Evolutionary conservation across 2,113 vertebrate genomes (phyloP).

Genomic region (Caranx melampygus): DNA sequence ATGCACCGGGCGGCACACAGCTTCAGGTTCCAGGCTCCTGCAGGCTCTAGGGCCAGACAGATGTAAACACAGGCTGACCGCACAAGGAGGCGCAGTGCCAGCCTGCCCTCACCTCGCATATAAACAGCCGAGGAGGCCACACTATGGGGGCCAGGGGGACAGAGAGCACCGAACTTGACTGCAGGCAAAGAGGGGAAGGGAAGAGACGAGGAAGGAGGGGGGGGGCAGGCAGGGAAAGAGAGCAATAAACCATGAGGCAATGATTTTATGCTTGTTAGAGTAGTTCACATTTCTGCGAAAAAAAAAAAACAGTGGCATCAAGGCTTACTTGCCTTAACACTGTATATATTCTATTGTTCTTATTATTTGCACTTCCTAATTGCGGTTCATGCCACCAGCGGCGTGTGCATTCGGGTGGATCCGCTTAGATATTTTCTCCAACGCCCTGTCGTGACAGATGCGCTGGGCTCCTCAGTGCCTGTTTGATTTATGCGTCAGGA

Average conservation of each 20-base stretch:
- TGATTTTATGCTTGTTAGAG: slow-evolving; percentile 62
- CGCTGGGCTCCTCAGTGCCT: slow-evolving; percentile 69
- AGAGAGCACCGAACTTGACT: slow-evolving; percentile 63
- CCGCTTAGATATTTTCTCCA: slow-evolving; percentile 65
- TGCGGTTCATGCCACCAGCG: slow-evolving; percentile 69
- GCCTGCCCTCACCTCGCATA: slow-evolving; percentile 71
- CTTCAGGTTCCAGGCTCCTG: slow-evolving; percentile 63
- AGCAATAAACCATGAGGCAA: slow-evolving; percentile 34
- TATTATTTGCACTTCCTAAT: slow-evolving; percentile 69
- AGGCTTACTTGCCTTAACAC: slow-evolving; percentile 40
- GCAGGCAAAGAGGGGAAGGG: slow-evolving; percentile 37
- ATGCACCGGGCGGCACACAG: slow-evolving; percentile 54
- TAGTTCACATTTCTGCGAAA: slow-evolving; percentile 36
- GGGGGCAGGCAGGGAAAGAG: slow-evolving; percentile 6
- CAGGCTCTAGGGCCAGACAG: slow-evolving; percentile 78
- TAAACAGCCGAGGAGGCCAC: slow-evolving; percentile 74
- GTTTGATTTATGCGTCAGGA: slow-evolving; percentile 82
- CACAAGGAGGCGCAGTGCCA: slow-evolving; percentile 70
- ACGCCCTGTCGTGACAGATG: slow-evolving; percentile 68
- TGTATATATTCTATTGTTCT: slow-evolving; percentile 51
- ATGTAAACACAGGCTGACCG: slow-evolving; percentile 80
- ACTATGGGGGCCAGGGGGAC: slow-evolving; percentile 56
- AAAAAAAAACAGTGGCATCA: slow-evolving; percentile 21
- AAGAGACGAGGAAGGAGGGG: not conserved
- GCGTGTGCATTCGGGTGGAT: slow-evolving; percentile 53